These are phyloP conservation scores for Apolygus lucorum DNA, from an alignment of 1,140 invertebrate genomes.

Conservation along the genomic window DNA sequence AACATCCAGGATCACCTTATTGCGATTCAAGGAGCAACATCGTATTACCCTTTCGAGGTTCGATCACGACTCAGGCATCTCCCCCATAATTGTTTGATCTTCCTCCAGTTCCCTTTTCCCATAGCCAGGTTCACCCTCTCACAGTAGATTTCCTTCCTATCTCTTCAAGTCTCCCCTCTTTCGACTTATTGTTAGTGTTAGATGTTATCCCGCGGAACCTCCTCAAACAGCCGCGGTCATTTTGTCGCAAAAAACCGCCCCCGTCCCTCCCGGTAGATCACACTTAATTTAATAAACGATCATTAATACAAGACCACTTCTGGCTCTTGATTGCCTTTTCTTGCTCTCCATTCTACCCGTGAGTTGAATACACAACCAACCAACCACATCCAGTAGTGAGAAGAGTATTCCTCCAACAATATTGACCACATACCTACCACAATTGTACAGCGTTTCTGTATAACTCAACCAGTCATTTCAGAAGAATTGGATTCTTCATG, in stretches of 20 bases:
- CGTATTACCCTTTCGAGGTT: background rate
- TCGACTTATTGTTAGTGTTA: background rate
- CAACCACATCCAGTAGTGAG: too few species aligned
- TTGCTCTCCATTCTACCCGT: background rate
- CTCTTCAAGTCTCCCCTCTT: background rate
- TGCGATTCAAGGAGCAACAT: background rate
- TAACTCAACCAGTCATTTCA: too few species aligned
- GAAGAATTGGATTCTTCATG: too few species aligned
- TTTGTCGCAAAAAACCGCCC: background rate
- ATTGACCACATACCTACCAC: too few species aligned
- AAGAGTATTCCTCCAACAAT: too few species aligned
- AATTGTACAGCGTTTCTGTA: too few species aligned
- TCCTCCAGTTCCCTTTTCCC: background rate
- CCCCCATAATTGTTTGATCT: background rate
- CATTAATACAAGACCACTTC: background rate
- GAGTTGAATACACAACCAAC: background rate
- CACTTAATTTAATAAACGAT: background rate
- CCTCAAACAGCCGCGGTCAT: background rate
- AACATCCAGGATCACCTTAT: too few species aligned
- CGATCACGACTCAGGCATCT: background rate
- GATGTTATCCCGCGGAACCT: background rate
- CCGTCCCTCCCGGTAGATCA: background rate
- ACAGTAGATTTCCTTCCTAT: too few species aligned
- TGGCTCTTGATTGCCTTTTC: background rate
- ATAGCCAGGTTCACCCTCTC: too few species aligned